Base-by-base conservation (phyloP, 53 echinoderm and acorn worm species). In the Actinopyga echinites region DNA sequence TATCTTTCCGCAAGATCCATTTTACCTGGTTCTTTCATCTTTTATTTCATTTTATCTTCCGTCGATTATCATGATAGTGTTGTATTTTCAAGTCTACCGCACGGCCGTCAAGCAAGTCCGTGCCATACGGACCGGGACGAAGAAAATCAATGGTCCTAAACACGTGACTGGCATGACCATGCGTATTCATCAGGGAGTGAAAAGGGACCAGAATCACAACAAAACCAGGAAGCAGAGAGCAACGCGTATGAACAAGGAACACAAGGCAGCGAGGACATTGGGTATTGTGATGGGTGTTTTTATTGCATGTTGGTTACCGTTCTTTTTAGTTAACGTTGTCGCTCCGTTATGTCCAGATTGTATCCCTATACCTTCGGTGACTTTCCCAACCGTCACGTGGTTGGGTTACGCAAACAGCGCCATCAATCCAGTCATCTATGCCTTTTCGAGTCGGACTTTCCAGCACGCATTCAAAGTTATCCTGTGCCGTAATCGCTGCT, bases 271-370 rank as follows among this genome's bases (percentile, higher is more conserved):
- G 0, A 36, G 89, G 31, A 89, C 89, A 5, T 81, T 89, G 0
- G 89, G 97, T 29, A 97, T 97, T 5, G 97, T 97, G 32, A 97
- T 97, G 97, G 97, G 94, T 15, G 92, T 97, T 6, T 97, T 97
- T 57, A 92, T 97, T 30, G 88, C 88, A 26, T 97, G 97, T 43
- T 97, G 97, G 97, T 75, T 97, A 35, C 97, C 97, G 1, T 97
- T 97, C 71, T 97, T 97, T 66, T 89, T 97, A 49, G 87, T 92
- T 40, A 97, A 94, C 69, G 90, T 94, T 61, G 88, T 84, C 28
- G 92, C 89, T 10, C 94, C 91, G 4, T 33, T 94, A 4, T 97
- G 97, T 52, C 82, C 67, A 30, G 53, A 90, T 0, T 97, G 97
- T 35, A 62, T 62, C 26, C 85, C 80, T 0, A 52, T 85, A 24